Evolutionary conservation across 2,888 invertebrate genomes (phyloP).

Genomic region (Epistrophe grossulariae): DNA sequence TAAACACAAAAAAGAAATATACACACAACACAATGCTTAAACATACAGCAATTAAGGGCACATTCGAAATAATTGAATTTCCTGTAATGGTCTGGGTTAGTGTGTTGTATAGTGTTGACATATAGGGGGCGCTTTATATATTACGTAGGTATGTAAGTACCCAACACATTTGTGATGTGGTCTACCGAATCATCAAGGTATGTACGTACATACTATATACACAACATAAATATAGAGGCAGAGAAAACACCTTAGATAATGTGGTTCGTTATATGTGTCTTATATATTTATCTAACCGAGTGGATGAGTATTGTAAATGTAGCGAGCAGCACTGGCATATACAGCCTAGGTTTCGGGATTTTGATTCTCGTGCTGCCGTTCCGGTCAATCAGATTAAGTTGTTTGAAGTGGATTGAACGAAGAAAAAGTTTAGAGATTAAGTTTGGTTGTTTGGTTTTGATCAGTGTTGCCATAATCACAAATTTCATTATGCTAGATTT

Average conservation of each 20-base stretch:
- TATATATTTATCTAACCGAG: slow-evolving; percentile 28
- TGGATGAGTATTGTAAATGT: slow-evolving; percentile 27
- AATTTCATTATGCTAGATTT: no score
- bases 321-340: background rate
- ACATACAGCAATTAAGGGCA: slow-evolving; percentile 64
- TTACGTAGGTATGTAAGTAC: no score
- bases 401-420: slow-evolving; percentile 33
- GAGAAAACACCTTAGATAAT: slow-evolving; percentile 26
- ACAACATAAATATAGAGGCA: background rate
- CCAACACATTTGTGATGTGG: slow-evolving; percentile 43
- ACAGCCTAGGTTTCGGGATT: background rate
- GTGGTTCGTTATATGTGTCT: slow-evolving; percentile 26
- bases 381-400: slow-evolving; percentile 60
- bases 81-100: slow-evolving; percentile 29
- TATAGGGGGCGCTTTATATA: background rate
- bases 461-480: no score
- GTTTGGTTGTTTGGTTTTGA: slow-evolving; percentile 19
- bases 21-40: slow-evolving; percentile 59
- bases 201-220: no score
- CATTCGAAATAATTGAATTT: slow-evolving; percentile 69
- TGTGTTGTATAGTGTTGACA: slow-evolving; percentile 33
- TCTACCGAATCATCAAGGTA: slow-evolving; percentile 33
- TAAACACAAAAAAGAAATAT: slow-evolving; percentile 9
- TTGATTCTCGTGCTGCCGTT: background rate
- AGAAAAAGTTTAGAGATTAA: slow-evolving; percentile 19